Conservation (phyloP, 1,140 invertebrate species). For the Episyrphus balteatus region DNA sequence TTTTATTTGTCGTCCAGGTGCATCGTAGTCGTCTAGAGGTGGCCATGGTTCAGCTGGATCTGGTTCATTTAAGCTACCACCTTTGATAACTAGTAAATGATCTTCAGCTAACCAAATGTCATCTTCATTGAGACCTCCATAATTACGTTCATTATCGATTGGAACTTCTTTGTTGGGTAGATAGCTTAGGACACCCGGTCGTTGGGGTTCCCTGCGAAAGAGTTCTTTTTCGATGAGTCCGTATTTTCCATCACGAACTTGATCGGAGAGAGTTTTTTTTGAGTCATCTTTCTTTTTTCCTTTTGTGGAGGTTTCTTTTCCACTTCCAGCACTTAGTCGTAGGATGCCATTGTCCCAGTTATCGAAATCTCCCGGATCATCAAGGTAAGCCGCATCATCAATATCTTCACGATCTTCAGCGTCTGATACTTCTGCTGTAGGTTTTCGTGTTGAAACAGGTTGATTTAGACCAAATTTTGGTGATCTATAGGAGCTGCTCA, state of each 20-base stretch:
- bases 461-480: slow-evolving; percentile 6
- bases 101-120: slow-evolving; percentile 86
- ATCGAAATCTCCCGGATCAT: slow-evolving; percentile 33
- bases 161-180: slow-evolving; percentile 62
- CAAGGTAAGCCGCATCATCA: slow-evolving; percentile 35
- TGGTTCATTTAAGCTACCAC: slow-evolving; percentile 43
- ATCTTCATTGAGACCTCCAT: slow-evolving; percentile 68
- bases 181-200: slow-evolving; percentile 73
- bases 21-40: slow-evolving; percentile 70
- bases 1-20: slow-evolving; percentile 66
- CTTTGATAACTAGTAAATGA: slow-evolving; percentile 70
- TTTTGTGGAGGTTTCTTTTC: slow-evolving; percentile 41
- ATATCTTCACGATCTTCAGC: slow-evolving; percentile 5
- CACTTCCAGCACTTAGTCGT: slow-evolving; percentile 52
- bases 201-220: slow-evolving; percentile 50
- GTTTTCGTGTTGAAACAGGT: background rate
- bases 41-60: slow-evolving; percentile 51
- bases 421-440: background rate
- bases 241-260: slow-evolving; percentile 80
- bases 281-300: slow-evolving; percentile 54
- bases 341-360: slow-evolving; percentile 55
- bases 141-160: slow-evolving; percentile 61
- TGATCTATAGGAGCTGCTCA: slow-evolving; percentile 18
- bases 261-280: slow-evolving; percentile 70
- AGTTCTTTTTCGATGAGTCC: slow-evolving; percentile 78